These are phyloP conservation scores for Epinotia nisella DNA, from an alignment of 2,888 invertebrate genomes.

Conservation along the genomic window DNA sequence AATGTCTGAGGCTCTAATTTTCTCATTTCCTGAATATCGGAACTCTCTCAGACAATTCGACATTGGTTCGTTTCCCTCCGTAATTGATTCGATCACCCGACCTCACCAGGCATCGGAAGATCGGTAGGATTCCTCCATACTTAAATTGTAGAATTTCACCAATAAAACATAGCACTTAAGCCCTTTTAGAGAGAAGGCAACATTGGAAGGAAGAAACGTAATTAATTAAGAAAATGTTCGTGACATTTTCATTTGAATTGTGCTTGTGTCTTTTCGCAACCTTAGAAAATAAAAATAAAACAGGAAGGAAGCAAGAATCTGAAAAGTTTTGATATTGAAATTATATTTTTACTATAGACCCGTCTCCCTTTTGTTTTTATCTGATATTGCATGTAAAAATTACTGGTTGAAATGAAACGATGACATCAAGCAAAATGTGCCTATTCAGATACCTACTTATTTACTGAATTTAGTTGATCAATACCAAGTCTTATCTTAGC, in stretches of 20 bases:
- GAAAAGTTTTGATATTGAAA: neutral
- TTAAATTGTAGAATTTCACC: neutral
- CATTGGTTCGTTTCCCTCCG: constrained; percentile 20
- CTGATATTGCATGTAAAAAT: neutral
- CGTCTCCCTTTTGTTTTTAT: neutral
- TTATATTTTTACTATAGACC: neutral
- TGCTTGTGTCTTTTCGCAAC: neutral
- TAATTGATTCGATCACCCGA: constrained; percentile 36
- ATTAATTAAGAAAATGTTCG: constrained; percentile 6
- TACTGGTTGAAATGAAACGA: neutral
- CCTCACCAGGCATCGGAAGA: neutral
- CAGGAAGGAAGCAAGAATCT: neutral
- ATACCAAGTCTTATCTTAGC: too few species aligned
- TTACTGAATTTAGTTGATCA: too few species aligned
- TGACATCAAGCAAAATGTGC: neutral
- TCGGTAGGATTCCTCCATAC: neutral
- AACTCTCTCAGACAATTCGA: constrained; percentile 25
- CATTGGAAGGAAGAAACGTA: constrained; percentile 1
- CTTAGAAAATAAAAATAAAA: neutral
- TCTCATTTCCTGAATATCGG: constrained; percentile 24
- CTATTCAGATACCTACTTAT: too few species aligned
- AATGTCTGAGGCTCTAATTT: constrained; percentile 12
- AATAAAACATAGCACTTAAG: neutral
- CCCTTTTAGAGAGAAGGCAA: neutral
- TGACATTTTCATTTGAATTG: neutral